These are phyloP conservation scores for Parauchenoglanis ngamensis DNA, from an alignment of 2,797 vertebrate genomes.

Conservation along the genomic window DNA sequence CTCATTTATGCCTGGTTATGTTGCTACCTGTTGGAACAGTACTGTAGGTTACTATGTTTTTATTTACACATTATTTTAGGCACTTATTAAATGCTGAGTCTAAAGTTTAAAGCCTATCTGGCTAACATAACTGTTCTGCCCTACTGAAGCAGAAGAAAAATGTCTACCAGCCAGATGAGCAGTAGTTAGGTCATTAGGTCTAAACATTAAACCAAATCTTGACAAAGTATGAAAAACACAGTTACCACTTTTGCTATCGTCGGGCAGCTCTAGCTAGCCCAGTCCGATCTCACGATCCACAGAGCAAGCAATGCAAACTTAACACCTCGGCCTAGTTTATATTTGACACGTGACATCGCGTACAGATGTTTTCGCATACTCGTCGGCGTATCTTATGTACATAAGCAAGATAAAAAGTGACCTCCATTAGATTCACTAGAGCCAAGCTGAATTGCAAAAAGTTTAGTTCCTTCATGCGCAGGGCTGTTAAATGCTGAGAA, in stretches of 20 bases:
- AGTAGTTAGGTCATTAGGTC: background rate
- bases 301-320: background rate
- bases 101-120: slow-evolving; percentile 1
- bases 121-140: background rate
- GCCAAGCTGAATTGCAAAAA: background rate
- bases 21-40: background rate
- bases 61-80: slow-evolving; percentile 19
- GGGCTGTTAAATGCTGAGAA: background rate
- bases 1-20: background rate
- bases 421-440: background rate
- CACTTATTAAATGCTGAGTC: slow-evolving; percentile 35
- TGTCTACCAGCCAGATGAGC: background rate
- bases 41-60: background rate
- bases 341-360: background rate
- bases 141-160: background rate
- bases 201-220: too few relatives aligned
- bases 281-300: background rate
- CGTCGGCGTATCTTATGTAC: background rate
- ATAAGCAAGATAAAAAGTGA: background rate
- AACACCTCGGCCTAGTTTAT: background rate
- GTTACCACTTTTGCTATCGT: background rate
- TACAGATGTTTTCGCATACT: background rate
- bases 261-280: background rate
- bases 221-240: background rate
- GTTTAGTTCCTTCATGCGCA: background rate